Evolutionary conservation across 2,113 vertebrate species (phyloP), one percentile per base, ranked within the genome.

Genomic region (Odontophorus gujanensis): DNA sequence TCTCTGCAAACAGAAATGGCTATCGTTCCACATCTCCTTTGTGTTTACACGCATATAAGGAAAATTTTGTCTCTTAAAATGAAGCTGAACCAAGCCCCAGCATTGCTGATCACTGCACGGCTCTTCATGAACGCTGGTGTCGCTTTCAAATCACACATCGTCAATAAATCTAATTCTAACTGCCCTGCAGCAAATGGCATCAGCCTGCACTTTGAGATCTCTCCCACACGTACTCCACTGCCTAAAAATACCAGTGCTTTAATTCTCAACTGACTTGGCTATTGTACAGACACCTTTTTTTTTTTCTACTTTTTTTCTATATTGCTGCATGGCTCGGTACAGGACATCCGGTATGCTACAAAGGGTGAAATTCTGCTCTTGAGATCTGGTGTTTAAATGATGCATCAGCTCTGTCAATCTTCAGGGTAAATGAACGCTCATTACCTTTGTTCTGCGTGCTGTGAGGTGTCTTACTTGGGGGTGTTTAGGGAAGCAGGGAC

Each of bases 181-280:
- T 93, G 92, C 96, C 95, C 93, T 96, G 90, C 90, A 92, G 95
- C 85, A 92, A 94, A 88, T 45, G 88, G 82, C 83, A 90, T 59
- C 85, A 93, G 92, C 59, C 85, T 95, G 76, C 93, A 81, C 36
- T 42, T 68, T 24, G 90, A 93, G 88, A 86, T 58, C 85, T 91
- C 92, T 96, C 85, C 90, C 93, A 88, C 93, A 83, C 25, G 6
- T 89, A 50, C 90, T 92, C 93, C 0, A 24, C 68, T 74, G 85
- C 92, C 96, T 95, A 93, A 96, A 95, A 95, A 95, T 92, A 94
- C 92, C 82, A 50, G 38, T 0, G 6, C 65, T 92, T 88, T 55
- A 73, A 68, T 90, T 96, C 80, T 85, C 88, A 42, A 71, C 38
- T 78, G 82, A 25, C 76, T 96, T 92, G 93, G 88, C 88, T 85